Conservation (phyloP, 2,113 vertebrate species). For the Melospiza melodia region DNA sequence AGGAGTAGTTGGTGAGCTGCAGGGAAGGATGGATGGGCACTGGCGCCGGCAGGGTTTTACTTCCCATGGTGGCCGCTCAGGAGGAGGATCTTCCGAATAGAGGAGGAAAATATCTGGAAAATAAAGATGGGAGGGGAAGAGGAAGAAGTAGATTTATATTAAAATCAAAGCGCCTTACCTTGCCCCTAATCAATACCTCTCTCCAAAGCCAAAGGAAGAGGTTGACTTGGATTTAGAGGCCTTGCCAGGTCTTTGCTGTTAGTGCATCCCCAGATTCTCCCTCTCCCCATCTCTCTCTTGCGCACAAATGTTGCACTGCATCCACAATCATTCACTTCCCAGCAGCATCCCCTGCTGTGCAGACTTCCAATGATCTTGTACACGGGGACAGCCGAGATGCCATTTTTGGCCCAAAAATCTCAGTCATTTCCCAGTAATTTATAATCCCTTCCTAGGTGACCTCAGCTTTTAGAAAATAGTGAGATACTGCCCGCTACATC, state of each 20-base stretch:
- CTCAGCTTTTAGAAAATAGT: neutral
- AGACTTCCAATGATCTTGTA: neutral
- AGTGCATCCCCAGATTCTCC: neutral
- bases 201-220: neutral
- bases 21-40: constrained; percentile 95
- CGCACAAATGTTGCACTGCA: neutral
- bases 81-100: constrained; percentile 22
- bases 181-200: neutral
- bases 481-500: neutral
- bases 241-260: neutral
- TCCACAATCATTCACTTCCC: neutral
- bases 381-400: rapidly evolving
- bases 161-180: neutral
- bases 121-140: neutral
- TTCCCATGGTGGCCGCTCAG: constrained; percentile 82
- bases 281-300: neutral
- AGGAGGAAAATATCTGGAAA: constrained; percentile 55
- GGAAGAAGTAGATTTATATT: neutral
- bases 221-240: neutral
- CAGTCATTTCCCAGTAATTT: neutral
- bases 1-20: constrained; percentile 95
- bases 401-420: neutral
- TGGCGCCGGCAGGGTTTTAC: constrained; percentile 93
- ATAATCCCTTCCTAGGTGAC: neutral
- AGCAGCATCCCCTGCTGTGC: neutral